Evolutionary conservation across 2,888 invertebrate species (phyloP).

Genomic region (Panzeria rudis): DNA sequence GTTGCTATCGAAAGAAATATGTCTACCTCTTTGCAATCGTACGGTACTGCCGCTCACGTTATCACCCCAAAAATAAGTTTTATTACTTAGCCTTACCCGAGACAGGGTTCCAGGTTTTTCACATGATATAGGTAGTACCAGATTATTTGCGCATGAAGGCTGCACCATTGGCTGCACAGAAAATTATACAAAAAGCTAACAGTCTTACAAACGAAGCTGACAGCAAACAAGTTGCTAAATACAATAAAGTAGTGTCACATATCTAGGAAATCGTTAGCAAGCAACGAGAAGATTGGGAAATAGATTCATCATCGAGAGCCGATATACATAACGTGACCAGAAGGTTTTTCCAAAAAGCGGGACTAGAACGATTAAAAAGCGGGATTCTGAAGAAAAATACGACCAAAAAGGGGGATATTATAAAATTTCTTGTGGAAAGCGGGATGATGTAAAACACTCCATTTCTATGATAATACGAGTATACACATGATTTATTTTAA

Average conservation of each 20-base stretch:
- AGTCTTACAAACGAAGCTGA: conserved; percentile 84
- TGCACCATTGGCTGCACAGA: conserved; percentile 96
- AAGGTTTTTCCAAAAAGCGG: too few relatives aligned
- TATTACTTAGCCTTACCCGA: conserved; percentile 93
- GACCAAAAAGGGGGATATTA: too few relatives aligned
- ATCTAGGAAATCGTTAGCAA: conserved; percentile 96
- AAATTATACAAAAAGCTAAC: conserved; percentile 90
- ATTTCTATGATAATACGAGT: too few relatives aligned
- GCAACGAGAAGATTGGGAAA: conserved; percentile 97
- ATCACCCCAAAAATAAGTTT: conserved; percentile 95
- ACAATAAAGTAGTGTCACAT: conserved; percentile 96
- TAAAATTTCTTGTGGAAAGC: too few relatives aligned
- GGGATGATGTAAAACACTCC: too few relatives aligned
- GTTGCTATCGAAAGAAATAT: conserved; percentile 94
- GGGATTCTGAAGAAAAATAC: too few relatives aligned
- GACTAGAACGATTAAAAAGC: too few relatives aligned
- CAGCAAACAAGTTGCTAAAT: conserved; percentile 95
- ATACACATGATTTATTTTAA: too few relatives aligned
- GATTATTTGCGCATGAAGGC: conserved; percentile 97
- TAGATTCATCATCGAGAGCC: conserved; percentile 91
- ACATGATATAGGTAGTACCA: conserved; percentile 97
- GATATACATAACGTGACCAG: too few relatives aligned
- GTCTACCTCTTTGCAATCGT: conserved; percentile 92
- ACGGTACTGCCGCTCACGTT: conserved; percentile 94
- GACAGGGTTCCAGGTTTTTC: conserved; percentile 95